Conservation (phyloP, 2,888 invertebrate species). For the Diabrotica balteata region DNA sequence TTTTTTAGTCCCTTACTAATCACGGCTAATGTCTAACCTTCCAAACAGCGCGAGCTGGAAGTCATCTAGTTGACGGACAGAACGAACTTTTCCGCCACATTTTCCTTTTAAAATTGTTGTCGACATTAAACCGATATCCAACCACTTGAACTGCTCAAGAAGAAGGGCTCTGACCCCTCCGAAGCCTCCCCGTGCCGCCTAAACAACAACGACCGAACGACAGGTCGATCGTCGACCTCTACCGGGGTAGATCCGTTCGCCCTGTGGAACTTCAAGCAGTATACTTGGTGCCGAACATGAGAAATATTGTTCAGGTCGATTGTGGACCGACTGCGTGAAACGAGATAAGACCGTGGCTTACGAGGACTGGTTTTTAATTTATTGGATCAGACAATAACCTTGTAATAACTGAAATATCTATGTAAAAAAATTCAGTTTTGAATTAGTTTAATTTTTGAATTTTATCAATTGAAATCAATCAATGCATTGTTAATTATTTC, state of each 20-base stretch:
- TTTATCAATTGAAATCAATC: too few species aligned
- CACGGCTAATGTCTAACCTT: too few species aligned
- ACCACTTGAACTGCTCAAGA: not conserved
- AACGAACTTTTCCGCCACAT: too few species aligned
- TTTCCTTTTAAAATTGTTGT: too few species aligned
- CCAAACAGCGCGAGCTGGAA: too few species aligned
- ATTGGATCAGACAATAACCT: not conserved
- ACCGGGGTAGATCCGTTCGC: constrained; percentile 19
- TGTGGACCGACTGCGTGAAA: constrained; percentile 24
- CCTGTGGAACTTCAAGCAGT: constrained; percentile 7
- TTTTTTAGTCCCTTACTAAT: too few species aligned
- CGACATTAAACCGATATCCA: too few species aligned
- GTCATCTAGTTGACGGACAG: too few species aligned
- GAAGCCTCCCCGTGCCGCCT: constrained; percentile 1
- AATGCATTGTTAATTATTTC: too few species aligned
- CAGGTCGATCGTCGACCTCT: constrained; percentile 33
- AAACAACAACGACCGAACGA: constrained; percentile 17
- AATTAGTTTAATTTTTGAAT: too few species aligned
- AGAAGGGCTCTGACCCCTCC: constrained; percentile 7
- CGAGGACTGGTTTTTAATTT: constrained; percentile 22
- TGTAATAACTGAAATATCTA: too few species aligned
- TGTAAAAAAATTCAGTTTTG: too few species aligned
- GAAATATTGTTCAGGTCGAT: constrained; percentile 10
- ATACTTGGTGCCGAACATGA: constrained; percentile 1
- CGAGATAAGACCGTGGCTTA: constrained; percentile 23